Evolutionary conservation across 2,888 invertebrate genomes (phyloP), one percentile per base, ranked within the genome.

Genomic region (Melanargia galathea): DNA sequence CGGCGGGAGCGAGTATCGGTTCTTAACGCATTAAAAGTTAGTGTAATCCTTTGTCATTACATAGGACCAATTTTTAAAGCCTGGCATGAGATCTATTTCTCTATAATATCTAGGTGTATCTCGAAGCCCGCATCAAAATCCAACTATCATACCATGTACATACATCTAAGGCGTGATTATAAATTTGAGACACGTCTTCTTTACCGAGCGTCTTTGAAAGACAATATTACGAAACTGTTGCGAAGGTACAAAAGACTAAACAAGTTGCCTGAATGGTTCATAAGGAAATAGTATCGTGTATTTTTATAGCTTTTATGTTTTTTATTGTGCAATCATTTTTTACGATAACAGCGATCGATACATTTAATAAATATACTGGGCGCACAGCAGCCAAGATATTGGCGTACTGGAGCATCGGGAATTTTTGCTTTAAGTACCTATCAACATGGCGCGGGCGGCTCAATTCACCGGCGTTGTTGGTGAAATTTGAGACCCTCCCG

Each of bases 161-260:
- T n/a, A n/a, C 33, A 11, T 33, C 11, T 18, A 13, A 33, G 13
- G 11, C 13, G 18, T 3, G n/a, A 35, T 52, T 52, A 52, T 20
- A 13, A 13, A 35, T 52, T 35, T 35, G 33, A 52, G 52, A 20
- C 52, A 33, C 52, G 35, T 52, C 52, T 52, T 18, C 10, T 11
- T 5, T 2, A 46, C 16, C 16, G 18, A 18, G 18, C 8, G 16
- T 30, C 16, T 13, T 8, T 26, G n/a, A 26, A 52, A 52, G 11
- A 52, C 52, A 52, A 51, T 30, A 33, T 6, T 35, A n/a, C 2
- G 16, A 33, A 51, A 30, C 16, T 26, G 8, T 49, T 16, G 26
- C 26, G 10, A n/a, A n/a, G n/a, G n/a, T 30, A 51, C 51, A 18
- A 10, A 10, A 49, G 16, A 30, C 49, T 52, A 22, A 11, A 22